Percentiles rank a stretch among this genome's conserved stretches.
These are phyloP conservation scores for Vimba vimba DNA, from an alignment of 2,113 vertebrate species.

Conservation along the genomic window DNA sequence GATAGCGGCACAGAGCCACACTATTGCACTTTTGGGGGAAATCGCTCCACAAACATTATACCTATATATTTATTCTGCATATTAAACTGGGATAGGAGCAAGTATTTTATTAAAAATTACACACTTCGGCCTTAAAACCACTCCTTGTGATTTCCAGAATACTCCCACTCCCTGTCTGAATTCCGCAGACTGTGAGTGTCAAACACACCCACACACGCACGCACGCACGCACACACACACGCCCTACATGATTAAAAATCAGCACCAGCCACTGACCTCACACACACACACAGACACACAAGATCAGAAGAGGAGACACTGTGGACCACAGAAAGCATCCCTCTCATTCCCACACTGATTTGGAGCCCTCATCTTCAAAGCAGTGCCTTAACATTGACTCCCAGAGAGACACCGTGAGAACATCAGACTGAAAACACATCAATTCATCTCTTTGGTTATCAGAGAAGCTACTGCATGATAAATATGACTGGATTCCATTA, in stretches of 20 bases:
- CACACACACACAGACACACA: background rate
- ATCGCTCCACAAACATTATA: background rate
- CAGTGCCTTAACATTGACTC: background rate
- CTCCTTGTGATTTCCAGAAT: slow-evolving; percentile 15
- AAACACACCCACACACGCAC: background rate
- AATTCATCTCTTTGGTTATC: slow-evolving; percentile 13
- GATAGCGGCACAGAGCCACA: background rate
- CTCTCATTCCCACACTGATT: slow-evolving; percentile 32
- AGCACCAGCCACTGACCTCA: slow-evolving; percentile 17
- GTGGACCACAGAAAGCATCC: slow-evolving; percentile 21
- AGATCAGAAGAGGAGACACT: slow-evolving; percentile 5
- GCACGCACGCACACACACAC: background rate
- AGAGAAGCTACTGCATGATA: slow-evolving; percentile 16
- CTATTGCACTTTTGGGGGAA: background rate
- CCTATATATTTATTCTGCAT: background rate
- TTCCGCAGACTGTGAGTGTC: background rate
- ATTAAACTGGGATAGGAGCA: background rate
- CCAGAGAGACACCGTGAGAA: slow-evolving; percentile 12
- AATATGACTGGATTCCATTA: background rate
- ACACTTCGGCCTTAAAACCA: slow-evolving; percentile 12
- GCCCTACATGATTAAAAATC: background rate
- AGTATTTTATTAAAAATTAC: background rate
- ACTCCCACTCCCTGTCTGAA: background rate
- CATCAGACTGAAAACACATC: slow-evolving; percentile 16
- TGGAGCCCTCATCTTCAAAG: slow-evolving; percentile 22